phyloP scores from a whole-genome alignment of 2,797 vertebrate species.

The Vespertilio murinus region DNA sequence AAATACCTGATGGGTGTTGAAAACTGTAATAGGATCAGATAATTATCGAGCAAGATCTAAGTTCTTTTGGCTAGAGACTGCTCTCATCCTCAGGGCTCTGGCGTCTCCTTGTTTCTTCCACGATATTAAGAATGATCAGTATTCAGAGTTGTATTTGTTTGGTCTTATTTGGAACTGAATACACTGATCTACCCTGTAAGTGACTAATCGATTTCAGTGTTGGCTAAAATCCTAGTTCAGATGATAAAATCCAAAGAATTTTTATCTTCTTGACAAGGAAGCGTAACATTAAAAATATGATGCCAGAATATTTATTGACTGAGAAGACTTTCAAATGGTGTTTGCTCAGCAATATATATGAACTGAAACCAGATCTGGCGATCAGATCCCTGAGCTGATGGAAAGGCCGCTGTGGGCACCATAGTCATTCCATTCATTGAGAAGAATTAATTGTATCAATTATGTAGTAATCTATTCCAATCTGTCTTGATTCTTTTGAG shows the following conservation, averaged over 20 bases:
- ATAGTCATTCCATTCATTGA: constrained; percentile 48
- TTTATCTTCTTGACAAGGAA: not conserved
- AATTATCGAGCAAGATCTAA: not conserved
- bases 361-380: constrained; percentile 43
- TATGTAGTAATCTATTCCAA: constrained; percentile 47
- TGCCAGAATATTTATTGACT: not conserved
- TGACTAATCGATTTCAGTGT: not conserved
- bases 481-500: constrained; percentile 35
- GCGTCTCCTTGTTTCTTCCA: not conserved
- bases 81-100: not conserved
- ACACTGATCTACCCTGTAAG: not conserved
- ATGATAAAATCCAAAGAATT: constrained; percentile 7
- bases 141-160: constrained; percentile 14
- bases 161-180: constrained; percentile 1
- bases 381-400: constrained; percentile 22
- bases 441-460: constrained; percentile 65
- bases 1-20: not conserved
- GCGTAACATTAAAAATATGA: not conserved
- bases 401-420: not conserved
- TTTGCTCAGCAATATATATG: not conserved
- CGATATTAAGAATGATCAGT: not conserved
- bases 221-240: not conserved
- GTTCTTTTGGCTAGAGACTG: not conserved
- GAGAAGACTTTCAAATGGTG: not conserved
- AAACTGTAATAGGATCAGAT: not conserved